These are phyloP conservation scores for Melinaea marsaeus DNA, from an alignment of 2,888 invertebrate species.

Conservation along the genomic window DNA sequence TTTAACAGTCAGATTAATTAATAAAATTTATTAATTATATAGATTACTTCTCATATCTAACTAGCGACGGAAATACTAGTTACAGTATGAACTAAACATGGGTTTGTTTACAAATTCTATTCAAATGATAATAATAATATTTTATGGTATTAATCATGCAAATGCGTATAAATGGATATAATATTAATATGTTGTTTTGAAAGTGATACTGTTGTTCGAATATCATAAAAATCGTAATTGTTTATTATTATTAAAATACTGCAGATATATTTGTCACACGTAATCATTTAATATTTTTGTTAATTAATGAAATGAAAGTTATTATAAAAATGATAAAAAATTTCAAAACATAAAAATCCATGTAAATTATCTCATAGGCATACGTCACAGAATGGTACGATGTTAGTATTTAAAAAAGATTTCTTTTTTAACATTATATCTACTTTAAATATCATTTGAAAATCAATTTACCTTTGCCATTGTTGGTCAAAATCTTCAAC, in stretches of 20 bases:
- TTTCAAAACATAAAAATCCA: background rate
- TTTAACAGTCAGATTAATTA: too few species aligned
- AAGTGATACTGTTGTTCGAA: too few species aligned
- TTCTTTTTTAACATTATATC: constrained; percentile 19
- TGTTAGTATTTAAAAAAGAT: constrained; percentile 41
- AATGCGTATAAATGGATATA: too few species aligned
- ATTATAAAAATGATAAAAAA: background rate
- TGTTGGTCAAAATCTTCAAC: constrained; percentile 34
- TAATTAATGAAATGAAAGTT: background rate
- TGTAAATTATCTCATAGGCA: constrained; percentile 22
- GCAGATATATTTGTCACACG: too few species aligned
- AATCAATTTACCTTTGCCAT: constrained; percentile 68
- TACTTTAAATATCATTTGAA: constrained; percentile 18
- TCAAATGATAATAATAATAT: background rate
- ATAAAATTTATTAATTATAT: too few species aligned
- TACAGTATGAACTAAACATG: background rate
- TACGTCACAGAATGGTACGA: constrained; percentile 61
- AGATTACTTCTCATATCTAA: too few species aligned
- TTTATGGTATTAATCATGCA: too few species aligned
- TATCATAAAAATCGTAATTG: too few species aligned
- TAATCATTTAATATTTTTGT: too few species aligned
- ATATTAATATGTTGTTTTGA: too few species aligned
- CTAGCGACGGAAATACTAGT: too few species aligned
- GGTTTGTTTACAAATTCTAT: constrained; percentile 16
- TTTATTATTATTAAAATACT: too few species aligned